Percentiles rank a stretch among this genome's conserved stretches.
Evolutionary conservation across 2,113 vertebrate genomes (phyloP).

Genomic region (Eolophus roseicapilla): DNA sequence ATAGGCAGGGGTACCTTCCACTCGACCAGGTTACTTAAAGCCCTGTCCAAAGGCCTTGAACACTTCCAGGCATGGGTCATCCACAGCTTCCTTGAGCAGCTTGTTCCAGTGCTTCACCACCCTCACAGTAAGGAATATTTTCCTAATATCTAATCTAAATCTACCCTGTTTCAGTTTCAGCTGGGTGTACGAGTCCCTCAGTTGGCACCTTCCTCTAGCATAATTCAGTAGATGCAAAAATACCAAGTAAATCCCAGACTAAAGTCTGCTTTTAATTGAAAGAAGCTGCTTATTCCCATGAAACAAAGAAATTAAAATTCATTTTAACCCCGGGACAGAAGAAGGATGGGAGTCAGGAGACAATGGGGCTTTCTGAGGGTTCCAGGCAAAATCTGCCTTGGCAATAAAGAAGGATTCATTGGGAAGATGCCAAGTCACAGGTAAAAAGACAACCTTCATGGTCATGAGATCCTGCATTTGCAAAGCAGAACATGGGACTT

Average conservation of each 20-base stretch:
- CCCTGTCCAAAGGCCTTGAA: background rate
- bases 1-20: background rate
- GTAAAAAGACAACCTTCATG: background rate
- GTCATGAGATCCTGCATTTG: background rate
- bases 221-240: constrained; percentile 5
- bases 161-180: background rate
- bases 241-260: background rate
- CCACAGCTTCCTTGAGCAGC: background rate
- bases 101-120: background rate
- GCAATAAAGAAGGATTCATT: background rate
- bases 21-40: background rate
- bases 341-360: background rate
- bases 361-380: background rate
- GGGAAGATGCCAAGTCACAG: background rate
- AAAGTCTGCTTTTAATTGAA: background rate
- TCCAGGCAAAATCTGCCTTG: background rate
- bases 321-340: background rate
- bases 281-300: background rate
- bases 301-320: constrained; percentile 10
- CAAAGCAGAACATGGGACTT: background rate
- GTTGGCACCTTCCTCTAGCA: background rate
- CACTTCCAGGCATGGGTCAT: background rate
- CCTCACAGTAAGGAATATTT: background rate
- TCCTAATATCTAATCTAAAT: background rate
- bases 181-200: background rate